Percentiles rank a stretch among this genome's conserved stretches.
phyloP scores from a whole-genome alignment of 2,797 vertebrate species.

The Knipowitschia caucasica region DNA sequence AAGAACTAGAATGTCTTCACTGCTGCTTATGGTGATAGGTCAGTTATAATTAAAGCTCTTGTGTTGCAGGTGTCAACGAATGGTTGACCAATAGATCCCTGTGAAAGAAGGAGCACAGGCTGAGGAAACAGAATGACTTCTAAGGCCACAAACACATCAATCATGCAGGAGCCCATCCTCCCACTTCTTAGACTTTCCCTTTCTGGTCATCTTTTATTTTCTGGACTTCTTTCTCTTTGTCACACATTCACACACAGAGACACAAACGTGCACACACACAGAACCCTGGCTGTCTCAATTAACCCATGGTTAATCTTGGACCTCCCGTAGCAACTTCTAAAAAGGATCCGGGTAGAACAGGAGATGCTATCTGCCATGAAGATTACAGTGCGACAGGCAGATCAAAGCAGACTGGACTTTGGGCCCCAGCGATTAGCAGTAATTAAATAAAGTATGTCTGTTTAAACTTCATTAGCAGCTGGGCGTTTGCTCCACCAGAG shows the following conservation, averaged over 20 bases:
- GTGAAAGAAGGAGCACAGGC: constrained; percentile 13
- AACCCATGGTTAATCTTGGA: constrained; percentile 87
- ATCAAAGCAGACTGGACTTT: constrained; percentile 96
- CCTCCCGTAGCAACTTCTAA: constrained; percentile 84
- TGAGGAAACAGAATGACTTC: constrained; percentile 71
- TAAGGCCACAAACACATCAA: constrained; percentile 78
- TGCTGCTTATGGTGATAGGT: constrained; percentile 18
- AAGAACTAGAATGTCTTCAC: background rate
- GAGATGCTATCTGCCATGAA: constrained; percentile 92
- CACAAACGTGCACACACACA: constrained; percentile 41
- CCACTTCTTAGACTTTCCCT: constrained; percentile 29
- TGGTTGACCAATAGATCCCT: constrained; percentile 53
- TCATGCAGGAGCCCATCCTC: constrained; percentile 63
- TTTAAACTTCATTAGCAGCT: constrained; percentile 99
- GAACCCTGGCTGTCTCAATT: constrained; percentile 81
- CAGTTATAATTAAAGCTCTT: constrained; percentile 57
- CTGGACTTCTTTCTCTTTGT: constrained; percentile 43
- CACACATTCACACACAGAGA: constrained; percentile 26
- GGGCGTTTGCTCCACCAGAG: constrained; percentile 94
- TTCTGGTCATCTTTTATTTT: too few species aligned
- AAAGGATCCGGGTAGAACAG: constrained; percentile 84
- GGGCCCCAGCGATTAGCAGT: constrained; percentile 92
- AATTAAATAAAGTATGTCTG: constrained; percentile 99
- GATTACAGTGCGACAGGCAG: constrained; percentile 89
- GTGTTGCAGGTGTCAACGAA: constrained; percentile 58